Evolutionary conservation across 2,797 vertebrate genomes (phyloP).

Genomic region (Champsocephalus gunnari): DNA sequence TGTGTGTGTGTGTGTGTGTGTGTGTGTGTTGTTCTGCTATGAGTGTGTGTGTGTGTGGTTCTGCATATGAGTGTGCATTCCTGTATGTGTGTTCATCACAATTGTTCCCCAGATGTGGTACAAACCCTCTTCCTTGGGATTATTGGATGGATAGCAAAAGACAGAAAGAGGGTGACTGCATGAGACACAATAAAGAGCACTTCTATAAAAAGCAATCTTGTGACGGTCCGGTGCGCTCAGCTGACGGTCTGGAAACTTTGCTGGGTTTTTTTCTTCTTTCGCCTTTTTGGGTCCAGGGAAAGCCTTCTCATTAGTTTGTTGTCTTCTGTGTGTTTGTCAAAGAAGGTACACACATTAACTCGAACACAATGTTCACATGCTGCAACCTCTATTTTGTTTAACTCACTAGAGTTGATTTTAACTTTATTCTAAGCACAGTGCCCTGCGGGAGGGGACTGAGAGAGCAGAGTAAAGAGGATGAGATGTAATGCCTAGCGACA

Average conservation of each 20-base stretch:
- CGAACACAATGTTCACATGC: constrained; percentile 9
- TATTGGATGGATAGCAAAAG: too few species aligned
- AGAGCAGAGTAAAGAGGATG: constrained; percentile 12
- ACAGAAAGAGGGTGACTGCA: constrained; percentile 10
- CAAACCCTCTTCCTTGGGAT: too few species aligned
- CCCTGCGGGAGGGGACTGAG: constrained; percentile 20
- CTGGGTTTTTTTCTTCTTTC: constrained; percentile 27
- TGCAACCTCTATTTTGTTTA: not conserved
- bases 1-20: too few species aligned
- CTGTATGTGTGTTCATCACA: too few species aligned
- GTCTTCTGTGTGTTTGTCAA: constrained; percentile 4
- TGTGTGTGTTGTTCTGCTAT: too few species aligned
- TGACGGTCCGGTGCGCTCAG: constrained; percentile 71
- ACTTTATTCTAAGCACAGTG: constrained; percentile 14
- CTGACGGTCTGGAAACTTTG: constrained; percentile 72
- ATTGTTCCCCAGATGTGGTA: too few species aligned
- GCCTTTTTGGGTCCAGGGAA: constrained; percentile 31
- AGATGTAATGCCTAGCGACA: constrained; percentile 45
- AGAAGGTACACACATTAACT: constrained; percentile 15
- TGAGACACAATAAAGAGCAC: constrained; percentile 49
- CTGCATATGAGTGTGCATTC: too few species aligned
- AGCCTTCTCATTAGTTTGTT: constrained; percentile 18
- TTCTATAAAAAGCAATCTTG: constrained; percentile 76
- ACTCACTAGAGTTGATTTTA: constrained; percentile 3
- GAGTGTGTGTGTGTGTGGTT: not conserved